These are phyloP conservation scores for Chauna torquata DNA, from an alignment of 2,113 vertebrate species.

Conservation along the genomic window DNA sequence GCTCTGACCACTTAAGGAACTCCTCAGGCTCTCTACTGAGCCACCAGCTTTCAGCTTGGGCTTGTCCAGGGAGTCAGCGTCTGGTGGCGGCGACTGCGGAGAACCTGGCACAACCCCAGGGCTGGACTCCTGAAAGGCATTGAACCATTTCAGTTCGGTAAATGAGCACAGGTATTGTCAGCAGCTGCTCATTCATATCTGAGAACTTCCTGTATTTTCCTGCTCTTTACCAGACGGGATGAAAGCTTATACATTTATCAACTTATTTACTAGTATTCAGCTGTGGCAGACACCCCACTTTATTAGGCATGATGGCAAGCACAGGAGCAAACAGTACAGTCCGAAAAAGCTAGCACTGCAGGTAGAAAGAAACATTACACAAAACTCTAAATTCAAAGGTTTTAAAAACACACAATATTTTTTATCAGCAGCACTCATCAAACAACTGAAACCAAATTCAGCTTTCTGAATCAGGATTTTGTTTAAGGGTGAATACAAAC, in stretches of 20 bases:
- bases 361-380: not conserved
- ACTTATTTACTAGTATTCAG: not conserved
- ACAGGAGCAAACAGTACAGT: not conserved
- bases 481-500: not conserved
- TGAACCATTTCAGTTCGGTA: not conserved
- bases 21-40: conserved; percentile 95
- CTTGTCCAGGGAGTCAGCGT: conserved; percentile 87
- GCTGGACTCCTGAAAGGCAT: conserved; percentile 79
- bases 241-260: not conserved
- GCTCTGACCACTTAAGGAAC: conserved; percentile 96
- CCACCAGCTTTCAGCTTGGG: conserved; percentile 96
- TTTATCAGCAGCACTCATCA: not conserved
- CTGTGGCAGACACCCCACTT: not conserved
- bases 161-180: not conserved
- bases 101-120: conserved; percentile 85
- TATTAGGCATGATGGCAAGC: not conserved
- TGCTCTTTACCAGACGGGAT: not conserved
- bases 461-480: not conserved
- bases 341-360: not conserved
- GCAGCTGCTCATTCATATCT: not conserved
- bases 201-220: not conserved
- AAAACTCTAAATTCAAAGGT: not conserved
- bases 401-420: not conserved
- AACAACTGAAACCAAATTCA: not conserved
- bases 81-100: conserved; percentile 82